Percentiles rank a stretch among this genome's conserved stretches.
phyloP scores from a whole-genome alignment of 1,140 invertebrate species.

The Leptopilina clavipes region DNA sequence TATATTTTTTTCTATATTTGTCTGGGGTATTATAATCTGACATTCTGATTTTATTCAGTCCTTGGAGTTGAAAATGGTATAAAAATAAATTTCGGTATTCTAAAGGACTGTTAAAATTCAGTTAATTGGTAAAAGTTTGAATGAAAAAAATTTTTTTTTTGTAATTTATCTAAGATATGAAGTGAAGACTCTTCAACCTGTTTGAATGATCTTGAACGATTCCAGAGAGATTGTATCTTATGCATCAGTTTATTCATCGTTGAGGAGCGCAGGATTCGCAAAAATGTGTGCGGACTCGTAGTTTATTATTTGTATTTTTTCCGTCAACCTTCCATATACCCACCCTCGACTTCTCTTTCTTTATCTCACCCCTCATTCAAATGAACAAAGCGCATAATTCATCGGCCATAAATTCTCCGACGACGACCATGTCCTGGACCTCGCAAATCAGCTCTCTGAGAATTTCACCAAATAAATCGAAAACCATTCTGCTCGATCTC shows the following conservation, averaged over 20 bases:
- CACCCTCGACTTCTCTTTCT: slow-evolving; percentile 26
- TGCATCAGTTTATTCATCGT: not conserved
- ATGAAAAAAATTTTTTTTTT: not conserved
- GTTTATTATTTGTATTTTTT: slow-evolving; percentile 34
- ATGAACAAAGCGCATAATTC: slow-evolving; percentile 44
- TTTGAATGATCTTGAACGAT: not conserved
- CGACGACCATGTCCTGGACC: slow-evolving; percentile 5
- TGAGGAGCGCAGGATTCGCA: not conserved
- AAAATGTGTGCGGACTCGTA: not conserved
- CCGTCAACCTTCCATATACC: slow-evolving; percentile 15
- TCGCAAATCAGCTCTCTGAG: slow-evolving; percentile 24
- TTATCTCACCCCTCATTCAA: slow-evolving; percentile 32
- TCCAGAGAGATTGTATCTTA: slow-evolving; percentile 16
- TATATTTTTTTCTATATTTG: too few species aligned
- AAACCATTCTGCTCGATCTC: slow-evolving; percentile 23
- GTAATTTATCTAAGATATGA: slow-evolving; percentile 14
- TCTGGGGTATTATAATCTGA: not conserved
- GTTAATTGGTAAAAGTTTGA: slow-evolving; percentile 13
- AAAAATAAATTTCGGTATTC: not conserved
- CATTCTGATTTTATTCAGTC: not conserved
- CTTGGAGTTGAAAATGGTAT: not conserved
- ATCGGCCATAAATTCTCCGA: slow-evolving; percentile 38
- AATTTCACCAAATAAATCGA: not conserved
- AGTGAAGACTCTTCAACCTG: slow-evolving; percentile 16
- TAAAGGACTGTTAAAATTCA: not conserved